Evolutionary conservation across 2,113 vertebrate species (phyloP).

Genomic region (Marcusenius ussheri): DNA sequence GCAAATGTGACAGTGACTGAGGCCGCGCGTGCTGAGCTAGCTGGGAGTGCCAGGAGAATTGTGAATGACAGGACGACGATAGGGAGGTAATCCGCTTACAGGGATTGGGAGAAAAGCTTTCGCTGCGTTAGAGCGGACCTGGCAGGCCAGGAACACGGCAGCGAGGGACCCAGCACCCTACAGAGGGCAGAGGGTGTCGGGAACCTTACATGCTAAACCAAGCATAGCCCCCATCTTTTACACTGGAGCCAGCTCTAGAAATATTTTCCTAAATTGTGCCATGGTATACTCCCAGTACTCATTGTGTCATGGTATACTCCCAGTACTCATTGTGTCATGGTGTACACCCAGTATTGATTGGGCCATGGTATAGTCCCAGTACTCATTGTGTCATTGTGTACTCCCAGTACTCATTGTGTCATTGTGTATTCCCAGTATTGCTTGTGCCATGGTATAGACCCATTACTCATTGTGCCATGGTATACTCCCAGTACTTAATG

Average conservation of each 20-base stretch:
- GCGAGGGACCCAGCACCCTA: not conserved
- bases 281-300: not conserved
- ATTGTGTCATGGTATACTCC: not conserved
- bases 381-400: not conserved
- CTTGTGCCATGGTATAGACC: not conserved
- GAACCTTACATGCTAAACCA: not conserved
- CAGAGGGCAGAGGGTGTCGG: not conserved
- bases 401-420: not conserved
- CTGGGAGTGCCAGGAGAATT: not conserved
- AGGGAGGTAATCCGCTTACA: constrained; percentile 10
- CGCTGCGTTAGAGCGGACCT: not conserved
- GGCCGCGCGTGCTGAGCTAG: not conserved
- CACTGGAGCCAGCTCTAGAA: not conserved
- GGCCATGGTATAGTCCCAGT: not conserved
- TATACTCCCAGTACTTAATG: not conserved
- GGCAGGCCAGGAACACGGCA: not conserved
- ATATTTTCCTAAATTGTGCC: not conserved
- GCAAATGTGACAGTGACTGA: not conserved
- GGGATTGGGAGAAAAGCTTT: not conserved
- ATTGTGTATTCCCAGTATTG: not conserved
- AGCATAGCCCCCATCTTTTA: not conserved
- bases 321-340: not conserved
- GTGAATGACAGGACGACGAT: not conserved
- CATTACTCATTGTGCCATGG: not conserved
- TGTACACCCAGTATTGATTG: not conserved